Evolutionary conservation across 2,888 invertebrate species (phyloP).

Genomic region (Lithophane socia): DNA sequence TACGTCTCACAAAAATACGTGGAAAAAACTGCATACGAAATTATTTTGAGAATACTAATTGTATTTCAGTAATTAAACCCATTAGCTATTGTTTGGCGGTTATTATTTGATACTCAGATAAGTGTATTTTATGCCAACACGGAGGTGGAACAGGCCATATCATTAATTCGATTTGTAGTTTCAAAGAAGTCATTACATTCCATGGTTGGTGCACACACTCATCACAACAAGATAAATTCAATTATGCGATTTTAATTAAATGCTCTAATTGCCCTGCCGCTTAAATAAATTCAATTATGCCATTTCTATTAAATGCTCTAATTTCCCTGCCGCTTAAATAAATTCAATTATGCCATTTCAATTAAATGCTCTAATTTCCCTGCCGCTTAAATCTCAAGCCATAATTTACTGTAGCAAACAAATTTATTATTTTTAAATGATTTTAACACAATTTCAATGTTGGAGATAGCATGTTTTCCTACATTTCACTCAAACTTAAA

Average conservation of each 20-base stretch:
- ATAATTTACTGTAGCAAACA: neutral
- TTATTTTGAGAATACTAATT: slow-evolving; percentile 44
- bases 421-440: neutral
- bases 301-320: neutral
- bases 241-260: neutral
- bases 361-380: too few relatives aligned
- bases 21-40: slow-evolving; percentile 37
- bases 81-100: slow-evolving; percentile 42
- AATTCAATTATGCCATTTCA: neutral
- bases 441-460: slow-evolving; percentile 2
- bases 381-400: neutral
- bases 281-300: too few relatives aligned
- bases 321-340: too few relatives aligned
- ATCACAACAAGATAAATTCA: too few relatives aligned
- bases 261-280: too few relatives aligned
- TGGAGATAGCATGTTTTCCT: neutral
- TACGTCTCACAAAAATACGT: slow-evolving; percentile 35
- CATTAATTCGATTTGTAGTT: slow-evolving; percentile 3
- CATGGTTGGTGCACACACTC: neutral
- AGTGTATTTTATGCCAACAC: slow-evolving; percentile 20
- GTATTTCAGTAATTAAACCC: slow-evolving; percentile 53
- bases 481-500: neutral
- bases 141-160: slow-evolving; percentile 41
- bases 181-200: neutral
- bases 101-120: slow-evolving; percentile 53